Percentiles rank a stretch among this genome's conserved stretches.
phyloP scores from a whole-genome alignment of 2,797 vertebrate genomes.

The Tadarida brasiliensis region DNA sequence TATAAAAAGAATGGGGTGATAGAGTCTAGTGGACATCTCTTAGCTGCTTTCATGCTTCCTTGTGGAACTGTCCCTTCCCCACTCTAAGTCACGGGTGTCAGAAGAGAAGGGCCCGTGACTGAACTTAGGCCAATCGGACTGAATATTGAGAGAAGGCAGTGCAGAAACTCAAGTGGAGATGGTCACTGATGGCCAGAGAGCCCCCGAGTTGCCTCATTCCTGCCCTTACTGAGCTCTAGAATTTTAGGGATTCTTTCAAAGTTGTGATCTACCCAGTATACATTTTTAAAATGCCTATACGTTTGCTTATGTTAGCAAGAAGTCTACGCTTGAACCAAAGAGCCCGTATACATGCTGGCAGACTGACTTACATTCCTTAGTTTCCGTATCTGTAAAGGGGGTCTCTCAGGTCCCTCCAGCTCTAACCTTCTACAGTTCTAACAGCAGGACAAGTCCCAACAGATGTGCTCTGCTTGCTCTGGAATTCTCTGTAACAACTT shows the following conservation, averaged over 20 bases:
- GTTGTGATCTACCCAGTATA: not conserved
- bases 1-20: not conserved
- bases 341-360: not conserved
- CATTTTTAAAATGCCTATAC: not conserved
- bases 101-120: not conserved
- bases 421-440: not conserved
- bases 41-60: not conserved
- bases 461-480: not conserved
- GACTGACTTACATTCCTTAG: not conserved
- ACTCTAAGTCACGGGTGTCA: not conserved
- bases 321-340: conserved; percentile 17
- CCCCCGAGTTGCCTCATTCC: not conserved
- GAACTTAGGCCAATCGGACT: not conserved
- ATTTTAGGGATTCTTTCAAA: not conserved
- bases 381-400: not conserved
- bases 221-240: not conserved
- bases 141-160: not conserved
- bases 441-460: not conserved
- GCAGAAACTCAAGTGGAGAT: not conserved
- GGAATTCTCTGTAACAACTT: not conserved
- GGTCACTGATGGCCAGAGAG: not conserved
- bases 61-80: not conserved
- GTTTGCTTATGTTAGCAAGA: not conserved
- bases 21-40: accelerated
- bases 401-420: not conserved